Evolutionary conservation across 2,888 invertebrate species (phyloP), one percentile per base, ranked within the genome.

Genomic region (Hemithea aestivaria): DNA sequence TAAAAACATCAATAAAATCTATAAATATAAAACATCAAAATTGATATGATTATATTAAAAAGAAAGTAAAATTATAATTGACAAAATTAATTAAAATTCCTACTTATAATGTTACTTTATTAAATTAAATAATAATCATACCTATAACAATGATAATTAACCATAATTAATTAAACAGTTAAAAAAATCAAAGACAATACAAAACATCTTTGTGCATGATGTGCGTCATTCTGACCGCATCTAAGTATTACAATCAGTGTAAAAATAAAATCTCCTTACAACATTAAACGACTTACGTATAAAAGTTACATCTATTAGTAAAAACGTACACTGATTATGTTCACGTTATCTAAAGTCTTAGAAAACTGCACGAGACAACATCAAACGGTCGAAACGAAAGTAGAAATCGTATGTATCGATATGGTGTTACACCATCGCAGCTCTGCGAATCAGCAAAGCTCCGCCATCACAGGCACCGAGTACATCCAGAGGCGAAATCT

Each of bases 191-290:
- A 26, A 29, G 25, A 6, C 22, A 9, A 29, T 40, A 38, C 36
- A 41, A 37, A 45, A 45, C 35, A 7, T 16, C n/a, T 61, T 74
- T 74, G 77, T 76, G 76, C 76, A 65, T 43, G 39, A 59, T 73
- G 73, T 75, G 75, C 75, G 73, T 63, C 62, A 25, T 53, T 45
- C 42, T 45, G 46, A 58, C 56, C 56, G 56, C 62, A 55, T 58
- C 58, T 60, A 66, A 61, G 51, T 65, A 70, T 65, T 68, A 67
- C 59, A 65, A 66, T 71, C 61, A 66, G 72, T 75, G 77, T 75
- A 78, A 78, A 80, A 80, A 77, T 76, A 77, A 74, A 72, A 69
- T 70, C 47, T 74, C 46, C 60, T 68, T 70, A 70, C 58, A 70
- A 69, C 63, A 61, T 63, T 68, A 66, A 63, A 62, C 64, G 54